Base-by-base conservation (phyloP, 1,140 invertebrate genomes). In the Drosophila triauraria region DNA sequence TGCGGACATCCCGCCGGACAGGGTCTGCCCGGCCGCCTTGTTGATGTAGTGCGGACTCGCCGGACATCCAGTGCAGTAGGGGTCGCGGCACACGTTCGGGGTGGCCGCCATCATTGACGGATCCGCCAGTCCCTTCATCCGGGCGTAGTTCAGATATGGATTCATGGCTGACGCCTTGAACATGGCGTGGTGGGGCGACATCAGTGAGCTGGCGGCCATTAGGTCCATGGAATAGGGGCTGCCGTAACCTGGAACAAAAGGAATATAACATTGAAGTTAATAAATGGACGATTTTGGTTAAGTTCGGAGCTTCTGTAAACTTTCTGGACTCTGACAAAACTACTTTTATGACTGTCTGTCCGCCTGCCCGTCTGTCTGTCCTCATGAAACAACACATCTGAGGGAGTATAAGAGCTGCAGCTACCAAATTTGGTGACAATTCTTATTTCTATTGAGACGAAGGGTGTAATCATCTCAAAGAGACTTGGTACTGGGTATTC, bases 21-120 rank as follows among this genome's bases (percentile, higher is more conserved):
- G 4, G 96, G 94, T n/a, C 43, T 95, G 94, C 5, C 94, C 94
- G 1, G 88, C 87, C 0, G 93, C 92, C 77, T 95, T 95, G 20
- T 93, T 94, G 30, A 97, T 93, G 56, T 96, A 93, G 91, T 98
- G 97, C 53, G 97, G 95, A 92, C 96, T 97, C 58, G 97, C 93
- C 68, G 97, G 97, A 92, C 97, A 98, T 47, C 97, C 97, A 0
- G 96, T 97, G 92, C 97, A 98, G 86, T 97, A 98, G 2, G 97
- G 97, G 93, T 98, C 98, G 43, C 97, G 94, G 92, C 98, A 98
- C 9, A 97, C 95, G 10, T 96, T 95, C 8, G 96, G 95, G 17
- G 95, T 54, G 91, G 54, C 94, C 91, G 20, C 94, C 94, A 91
- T 82, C 85, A 90, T 88, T 15, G 88, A 72, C 1, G 57, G 75